Percentiles rank a stretch among this genome's conserved stretches.
These are phyloP conservation scores for Acleris cristana DNA, from an alignment of 2,888 invertebrate genomes.

Conservation along the genomic window DNA sequence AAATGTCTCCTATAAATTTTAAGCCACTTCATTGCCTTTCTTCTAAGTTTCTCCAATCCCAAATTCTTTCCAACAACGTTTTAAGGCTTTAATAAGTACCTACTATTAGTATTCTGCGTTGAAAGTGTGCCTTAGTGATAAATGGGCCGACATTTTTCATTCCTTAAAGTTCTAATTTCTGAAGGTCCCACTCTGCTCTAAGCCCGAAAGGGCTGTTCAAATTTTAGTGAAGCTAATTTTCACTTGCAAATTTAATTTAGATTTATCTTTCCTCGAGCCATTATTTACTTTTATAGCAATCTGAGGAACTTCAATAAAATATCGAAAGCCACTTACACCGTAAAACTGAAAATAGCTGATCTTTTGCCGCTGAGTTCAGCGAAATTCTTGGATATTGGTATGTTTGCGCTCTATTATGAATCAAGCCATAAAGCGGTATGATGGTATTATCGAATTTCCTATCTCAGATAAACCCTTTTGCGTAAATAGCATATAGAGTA, in stretches of 20 bases:
- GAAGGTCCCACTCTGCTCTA: constrained; percentile 26
- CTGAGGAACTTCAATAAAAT: constrained; percentile 33
- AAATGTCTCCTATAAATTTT: background rate
- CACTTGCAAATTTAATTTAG: constrained; percentile 31
- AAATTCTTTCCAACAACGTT: constrained; percentile 13
- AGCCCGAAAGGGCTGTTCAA: constrained; percentile 32
- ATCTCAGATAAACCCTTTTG: constrained; percentile 75
- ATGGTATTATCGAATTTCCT: constrained; percentile 64
- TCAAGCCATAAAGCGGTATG: constrained; percentile 56
- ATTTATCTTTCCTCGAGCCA: constrained; percentile 23
- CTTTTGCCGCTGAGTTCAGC: constrained; percentile 29
- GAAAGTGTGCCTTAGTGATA: constrained; percentile 25
- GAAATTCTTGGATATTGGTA: constrained; percentile 45
- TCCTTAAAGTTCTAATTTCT: constrained; percentile 33
- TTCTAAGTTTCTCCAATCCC: constrained; percentile 7
- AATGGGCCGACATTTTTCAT: constrained; percentile 29
- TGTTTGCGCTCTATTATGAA: constrained; percentile 59
- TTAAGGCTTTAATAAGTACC: constrained; percentile 15
- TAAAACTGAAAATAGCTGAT: constrained; percentile 36
- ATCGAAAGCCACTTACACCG: constrained; percentile 30
- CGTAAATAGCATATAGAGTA: constrained; percentile 70
- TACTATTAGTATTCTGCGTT: constrained; percentile 28
- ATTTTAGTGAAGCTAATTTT: constrained; percentile 25
- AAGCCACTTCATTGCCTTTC: constrained; percentile 8
- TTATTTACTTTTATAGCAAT: constrained; percentile 28